Conservation (phyloP, 2,797 vertebrate genomes). For the Manis crassicaudata region DNA sequence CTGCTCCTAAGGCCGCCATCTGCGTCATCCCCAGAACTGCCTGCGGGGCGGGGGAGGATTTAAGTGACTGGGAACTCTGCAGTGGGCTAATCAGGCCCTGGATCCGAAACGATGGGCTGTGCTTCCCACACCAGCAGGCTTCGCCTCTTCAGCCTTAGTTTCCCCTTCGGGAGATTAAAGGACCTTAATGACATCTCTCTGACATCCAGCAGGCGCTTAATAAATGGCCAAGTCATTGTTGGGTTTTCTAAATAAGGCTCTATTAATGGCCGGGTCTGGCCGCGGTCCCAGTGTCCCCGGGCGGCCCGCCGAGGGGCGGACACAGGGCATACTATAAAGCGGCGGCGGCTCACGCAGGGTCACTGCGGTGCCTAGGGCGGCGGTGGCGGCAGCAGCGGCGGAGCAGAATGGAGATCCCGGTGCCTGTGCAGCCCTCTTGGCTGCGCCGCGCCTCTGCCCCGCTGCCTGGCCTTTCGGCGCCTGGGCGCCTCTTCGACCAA, state of each 20-base stretch:
- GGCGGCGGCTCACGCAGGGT: neutral
- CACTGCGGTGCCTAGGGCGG: neutral
- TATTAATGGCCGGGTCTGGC: slow-evolving; percentile 67
- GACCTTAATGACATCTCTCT: neutral
- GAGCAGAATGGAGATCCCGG: slow-evolving; percentile 75
- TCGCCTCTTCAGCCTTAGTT: slow-evolving; percentile 44
- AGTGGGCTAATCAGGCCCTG: neutral
- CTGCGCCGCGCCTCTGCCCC: slow-evolving; percentile 80
- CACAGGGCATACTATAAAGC: slow-evolving; percentile 66
- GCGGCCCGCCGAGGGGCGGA: slow-evolving; percentile 55
- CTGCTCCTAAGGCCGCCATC: slow-evolving; percentile 23
- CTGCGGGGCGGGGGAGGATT: neutral
- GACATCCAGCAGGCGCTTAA: slow-evolving; percentile 68
- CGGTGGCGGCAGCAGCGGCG: neutral
- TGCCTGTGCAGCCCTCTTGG: slow-evolving; percentile 85
- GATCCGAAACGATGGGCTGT: neutral
- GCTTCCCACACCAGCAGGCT: neutral
- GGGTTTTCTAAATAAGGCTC: slow-evolving; percentile 79
- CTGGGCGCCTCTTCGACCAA: slow-evolving; percentile 84
- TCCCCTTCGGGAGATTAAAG: slow-evolving; percentile 17
- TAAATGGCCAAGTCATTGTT: slow-evolving; percentile 76
- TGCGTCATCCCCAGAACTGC: slow-evolving; percentile 63
- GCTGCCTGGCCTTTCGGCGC: slow-evolving; percentile 58
- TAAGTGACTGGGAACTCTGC: neutral
- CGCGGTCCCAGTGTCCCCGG: slow-evolving; percentile 64